Evolutionary conservation across 2,888 invertebrate genomes (phyloP), one percentile per base, ranked within the genome.

Genomic region (Drosophila borborema): DNA sequence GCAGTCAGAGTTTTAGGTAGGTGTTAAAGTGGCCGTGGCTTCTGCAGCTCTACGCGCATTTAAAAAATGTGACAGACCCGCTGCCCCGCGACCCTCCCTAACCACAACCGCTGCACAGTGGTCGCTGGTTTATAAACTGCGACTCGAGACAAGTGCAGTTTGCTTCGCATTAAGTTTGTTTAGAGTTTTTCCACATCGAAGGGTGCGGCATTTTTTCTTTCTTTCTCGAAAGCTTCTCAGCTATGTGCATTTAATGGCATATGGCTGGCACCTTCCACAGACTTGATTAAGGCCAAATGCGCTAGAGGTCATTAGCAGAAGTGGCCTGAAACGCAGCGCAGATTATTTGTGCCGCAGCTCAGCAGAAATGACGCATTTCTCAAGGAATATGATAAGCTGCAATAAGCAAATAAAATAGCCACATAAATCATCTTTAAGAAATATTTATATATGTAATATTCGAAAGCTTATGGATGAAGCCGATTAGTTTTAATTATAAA

Each of bases 1-100:
- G 78, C 58, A 73, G 84, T 61, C 65, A 61, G 67, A 62, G 67
- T 73, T 66, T 82, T 76, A 77, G 90, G 85, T 90, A 90, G 89
- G 85, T 85, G 85, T 85, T 85, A 85, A 90, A 88, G 85, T 86
- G 90, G 90, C 66, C 72, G 73, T 72, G 77, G 86, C 86, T 85
- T 74, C 86, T 73, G 89, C 58, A 80, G 79, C 65, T 65, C 70
- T 77, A 48, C 69, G 67, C 65, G 79, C 59, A 73, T 79, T 74
- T 81, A 78, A 80, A 73, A 80, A 81, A 81, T 79, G 79, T 74
- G 79, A 81, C 82, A 73, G 56, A 63, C 62, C 48, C 49, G 18
- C 34, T 10, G 46, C 38, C 49, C 18, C 18, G 12, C 20, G 20
- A 45, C 12, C 45, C 23, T 28, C 23, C 10, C 20, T n/a, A 40